A percentile compares a stretch with the other conserved stretches of the same genome.
Evolutionary conservation across 2,797 vertebrate species (phyloP).

Genomic region (Poeciliopsis paucimaculata): DNA sequence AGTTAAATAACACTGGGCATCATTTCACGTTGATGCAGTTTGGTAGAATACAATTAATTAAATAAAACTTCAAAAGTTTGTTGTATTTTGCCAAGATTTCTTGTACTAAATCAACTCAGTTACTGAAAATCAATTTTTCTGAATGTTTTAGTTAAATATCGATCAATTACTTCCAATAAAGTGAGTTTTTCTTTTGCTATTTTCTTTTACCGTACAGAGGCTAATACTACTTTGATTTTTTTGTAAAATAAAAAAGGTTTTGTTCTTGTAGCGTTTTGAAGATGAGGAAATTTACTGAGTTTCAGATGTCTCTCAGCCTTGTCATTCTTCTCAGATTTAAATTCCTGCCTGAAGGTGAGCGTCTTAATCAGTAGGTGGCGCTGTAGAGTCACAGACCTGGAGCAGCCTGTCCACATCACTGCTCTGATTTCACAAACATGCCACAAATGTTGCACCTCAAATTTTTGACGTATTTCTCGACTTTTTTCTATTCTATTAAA

Average conservation of each 20-base stretch:
- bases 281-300: not conserved
- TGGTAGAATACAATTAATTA: too few relatives aligned
- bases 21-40: too few relatives aligned
- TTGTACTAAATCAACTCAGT: too few relatives aligned
- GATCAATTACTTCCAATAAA: not conserved
- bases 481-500: not conserved
- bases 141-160: not conserved
- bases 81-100: too few relatives aligned
- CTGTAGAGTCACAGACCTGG: conserved; percentile 16
- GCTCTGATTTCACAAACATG: not conserved
- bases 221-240: not conserved
- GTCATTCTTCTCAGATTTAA: not conserved
- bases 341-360: not conserved
- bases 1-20: too few relatives aligned
- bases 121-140: not conserved
- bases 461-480: not conserved
- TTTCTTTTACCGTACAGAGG: not conserved
- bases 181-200: not conserved
- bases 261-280: not conserved
- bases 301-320: not conserved
- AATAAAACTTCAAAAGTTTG: not conserved
- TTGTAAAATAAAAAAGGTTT: not conserved
- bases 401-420: not conserved
- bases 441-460: not conserved
- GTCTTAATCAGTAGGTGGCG: conserved; percentile 39